Evolutionary conservation across 2,888 invertebrate species (phyloP).

Genomic region (Hydriomena furcata): DNA sequence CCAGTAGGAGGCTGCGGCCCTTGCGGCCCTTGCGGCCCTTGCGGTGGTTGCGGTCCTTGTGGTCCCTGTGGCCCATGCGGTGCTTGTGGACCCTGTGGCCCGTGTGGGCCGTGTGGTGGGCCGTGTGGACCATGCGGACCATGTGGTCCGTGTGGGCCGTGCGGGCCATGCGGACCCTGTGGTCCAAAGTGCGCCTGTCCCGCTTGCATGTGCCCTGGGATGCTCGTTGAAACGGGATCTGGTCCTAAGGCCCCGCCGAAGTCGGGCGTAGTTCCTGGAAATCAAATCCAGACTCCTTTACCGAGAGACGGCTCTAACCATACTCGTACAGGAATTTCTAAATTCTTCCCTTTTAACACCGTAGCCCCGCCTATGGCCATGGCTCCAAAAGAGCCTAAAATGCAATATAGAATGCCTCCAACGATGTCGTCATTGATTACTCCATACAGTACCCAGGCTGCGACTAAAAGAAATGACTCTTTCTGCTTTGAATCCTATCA

Average conservation of each 20-base stretch:
- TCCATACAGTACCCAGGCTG: conserved; percentile 37
- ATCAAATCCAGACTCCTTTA: conserved; percentile 28
- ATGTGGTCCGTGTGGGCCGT: conserved; percentile 12
- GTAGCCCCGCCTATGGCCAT: conserved; percentile 19
- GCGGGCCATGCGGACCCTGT: conserved; percentile 15
- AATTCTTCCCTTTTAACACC: conserved; percentile 48
- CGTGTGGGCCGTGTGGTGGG: conserved; percentile 15
- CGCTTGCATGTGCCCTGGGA: conserved; percentile 28
- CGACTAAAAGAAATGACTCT: not conserved
- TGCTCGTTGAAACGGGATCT: conserved; percentile 10
- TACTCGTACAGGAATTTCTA: conserved; percentile 40
- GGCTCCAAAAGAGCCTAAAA: conserved; percentile 21
- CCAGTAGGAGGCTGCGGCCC: conserved; percentile 42
- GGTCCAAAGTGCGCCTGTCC: conserved; percentile 34
- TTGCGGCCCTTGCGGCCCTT: conserved; percentile 37
- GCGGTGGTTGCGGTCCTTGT: conserved; percentile 21
- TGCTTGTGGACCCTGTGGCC: conserved; percentile 14
- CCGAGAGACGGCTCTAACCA: conserved; percentile 8
- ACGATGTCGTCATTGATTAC: conserved; percentile 29
- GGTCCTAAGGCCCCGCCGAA: conserved; percentile 9
- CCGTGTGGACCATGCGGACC: conserved; percentile 18
- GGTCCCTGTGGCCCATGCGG: conserved; percentile 13
- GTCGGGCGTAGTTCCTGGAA: conserved; percentile 25
- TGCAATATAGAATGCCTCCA: conserved; percentile 17
- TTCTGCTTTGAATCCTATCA: not conserved